Base-by-base conservation (phyloP, 2,113 vertebrate species). In the Reinhardtius hippoglossoides region DNA sequence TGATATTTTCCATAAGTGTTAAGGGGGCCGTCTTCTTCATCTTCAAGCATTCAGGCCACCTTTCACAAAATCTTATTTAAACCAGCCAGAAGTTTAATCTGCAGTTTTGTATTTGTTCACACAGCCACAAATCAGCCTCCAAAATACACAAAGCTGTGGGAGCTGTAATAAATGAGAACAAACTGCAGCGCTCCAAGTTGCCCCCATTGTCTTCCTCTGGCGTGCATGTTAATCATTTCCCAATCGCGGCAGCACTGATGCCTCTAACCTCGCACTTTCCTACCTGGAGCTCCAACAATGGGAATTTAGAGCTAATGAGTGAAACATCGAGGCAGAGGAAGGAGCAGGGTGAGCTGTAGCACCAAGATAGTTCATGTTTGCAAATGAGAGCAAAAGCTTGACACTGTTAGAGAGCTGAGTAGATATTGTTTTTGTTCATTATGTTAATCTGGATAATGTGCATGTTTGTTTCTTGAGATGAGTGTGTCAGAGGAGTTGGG, bases 121-220 rank as follows among this genome's bases (percentile, higher is more conserved):
- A 48, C 54, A 46, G 67, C 60, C 77, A 71, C 76, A 84, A 85
- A 86, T 87, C 84, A 72, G 67, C 80, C 56, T 82, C 74, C 76
- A 84, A 83, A 89, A 86, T 70, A 81, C 74, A 88, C 87, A 87
- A 63, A 82, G 90, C 86, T 82, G 74, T 50, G 76, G 85, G 89
- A 59, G 72, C 58, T 68, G 83, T 67, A 81, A 84, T 84, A 86
- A 87, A 84, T 60, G 80, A 74, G 66, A 83, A 67, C 71, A 79
- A 75, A 81, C 68, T 73, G 80, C 80, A 78, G 71, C 4, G 20
- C 35, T 85, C 44, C 23, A n/a, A 68, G 52, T 71, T 31, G 37
- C 74, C 74, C 58, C 52, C 21, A 54, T 82, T 66, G 78, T 81
- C 74, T 78, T 88, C 90, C 80, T 67, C 64, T 54, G 74, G 66